Evolutionary conservation across 2,113 vertebrate species (phyloP).

Genomic region (Tachysurus fulvidraco): DNA sequence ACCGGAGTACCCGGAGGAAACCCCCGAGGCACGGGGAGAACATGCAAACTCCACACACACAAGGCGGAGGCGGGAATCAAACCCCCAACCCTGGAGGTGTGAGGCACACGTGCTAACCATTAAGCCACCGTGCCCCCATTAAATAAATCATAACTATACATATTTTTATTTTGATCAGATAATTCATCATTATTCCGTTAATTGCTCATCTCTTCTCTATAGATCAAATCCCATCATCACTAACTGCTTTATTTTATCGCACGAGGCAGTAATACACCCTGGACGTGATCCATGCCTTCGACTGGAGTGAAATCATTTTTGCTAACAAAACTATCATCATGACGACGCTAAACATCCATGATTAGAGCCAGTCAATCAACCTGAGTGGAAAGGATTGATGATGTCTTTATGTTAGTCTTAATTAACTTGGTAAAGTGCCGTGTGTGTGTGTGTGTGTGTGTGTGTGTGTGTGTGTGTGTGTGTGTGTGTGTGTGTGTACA

Average conservation of each 20-base stretch:
- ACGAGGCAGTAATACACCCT: background rate
- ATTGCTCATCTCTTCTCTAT: background rate
- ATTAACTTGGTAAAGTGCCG: background rate
- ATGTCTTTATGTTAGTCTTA: background rate
- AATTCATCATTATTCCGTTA: background rate
- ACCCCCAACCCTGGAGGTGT: too few species aligned
- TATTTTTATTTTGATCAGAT: background rate
- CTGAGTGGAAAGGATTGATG: constrained; percentile 8
- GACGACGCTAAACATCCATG: background rate
- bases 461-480: background rate
- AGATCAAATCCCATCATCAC: too few species aligned
- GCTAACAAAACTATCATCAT: background rate
- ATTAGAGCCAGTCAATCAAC: constrained; percentile 3
- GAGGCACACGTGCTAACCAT: too few species aligned
- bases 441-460: constrained; percentile 15
- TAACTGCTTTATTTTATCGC: background rate
- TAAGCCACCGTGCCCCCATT: too few species aligned
- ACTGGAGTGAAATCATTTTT: background rate
- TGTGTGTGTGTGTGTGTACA: background rate
- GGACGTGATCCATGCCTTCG: background rate
- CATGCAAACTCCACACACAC: too few species aligned
- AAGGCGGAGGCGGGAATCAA: too few species aligned
- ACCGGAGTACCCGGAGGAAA: too few species aligned
- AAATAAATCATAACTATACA: too few species aligned
- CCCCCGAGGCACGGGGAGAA: too few species aligned